Evolutionary conservation across 2,113 vertebrate genomes (phyloP).

Genomic region (Oncorhynchus kisutch): DNA sequence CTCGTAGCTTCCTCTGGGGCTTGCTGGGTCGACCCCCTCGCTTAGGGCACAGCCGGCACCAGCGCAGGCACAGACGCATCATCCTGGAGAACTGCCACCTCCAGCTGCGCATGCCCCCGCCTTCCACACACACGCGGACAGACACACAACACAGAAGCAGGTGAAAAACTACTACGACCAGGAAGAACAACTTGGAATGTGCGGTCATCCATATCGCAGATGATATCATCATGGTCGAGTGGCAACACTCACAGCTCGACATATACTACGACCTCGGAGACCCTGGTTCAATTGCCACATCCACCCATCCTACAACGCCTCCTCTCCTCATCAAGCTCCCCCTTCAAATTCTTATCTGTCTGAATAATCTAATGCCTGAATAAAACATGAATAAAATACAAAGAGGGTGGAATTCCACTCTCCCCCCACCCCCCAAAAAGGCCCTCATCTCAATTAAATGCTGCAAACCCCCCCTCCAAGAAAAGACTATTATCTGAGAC

Average conservation of each 20-base stretch:
- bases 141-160: slow-evolving; percentile 52
- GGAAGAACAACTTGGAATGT: slow-evolving; percentile 54
- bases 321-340: background rate
- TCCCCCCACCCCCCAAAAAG: background rate
- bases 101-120: slow-evolving; percentile 79
- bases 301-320: no score
- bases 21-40: slow-evolving; percentile 58
- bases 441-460: background rate
- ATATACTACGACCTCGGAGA: no score
- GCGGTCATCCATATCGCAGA: slow-evolving; percentile 8
- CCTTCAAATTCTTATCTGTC: background rate
- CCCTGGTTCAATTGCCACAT: no score
- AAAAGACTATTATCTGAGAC: background rate
- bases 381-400: no score
- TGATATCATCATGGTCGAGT: slow-evolving; percentile 10
- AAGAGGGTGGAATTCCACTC: no score
- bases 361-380: no score
- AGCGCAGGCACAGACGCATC: slow-evolving; percentile 82
- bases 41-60: slow-evolving; percentile 78
- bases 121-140: slow-evolving; percentile 62
- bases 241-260: background rate
- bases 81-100: slow-evolving; percentile 79
- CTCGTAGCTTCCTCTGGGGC: slow-evolving; percentile 50
- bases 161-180: slow-evolving; percentile 44
- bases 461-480: background rate